Evolutionary conservation across 2,888 invertebrate species (phyloP).

Genomic region (Drosophila subquinaria): DNA sequence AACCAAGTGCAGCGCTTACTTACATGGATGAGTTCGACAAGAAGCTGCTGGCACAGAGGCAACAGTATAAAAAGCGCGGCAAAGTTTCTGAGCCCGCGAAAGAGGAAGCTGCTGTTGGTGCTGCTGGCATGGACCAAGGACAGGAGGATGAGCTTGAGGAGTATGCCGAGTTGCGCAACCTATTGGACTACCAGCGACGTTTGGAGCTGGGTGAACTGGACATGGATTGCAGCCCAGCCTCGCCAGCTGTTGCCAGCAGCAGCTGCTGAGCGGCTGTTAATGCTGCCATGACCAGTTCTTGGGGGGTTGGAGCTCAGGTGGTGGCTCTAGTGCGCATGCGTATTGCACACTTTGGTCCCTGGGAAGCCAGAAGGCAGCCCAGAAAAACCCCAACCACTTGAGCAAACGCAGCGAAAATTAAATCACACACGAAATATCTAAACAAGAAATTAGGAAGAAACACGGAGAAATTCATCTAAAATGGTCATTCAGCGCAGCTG

Average conservation of each 20-base stretch:
- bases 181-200: slow-evolving; percentile 66
- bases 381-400: slow-evolving; percentile 32
- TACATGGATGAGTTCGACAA: slow-evolving; percentile 87
- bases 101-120: not conserved
- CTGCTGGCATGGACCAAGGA: slow-evolving; percentile 31
- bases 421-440: slow-evolving; percentile 16
- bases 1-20: slow-evolving; percentile 84
- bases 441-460: not conserved
- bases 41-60: slow-evolving; percentile 65
- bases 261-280: slow-evolving; percentile 45
- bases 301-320: slow-evolving; percentile 41
- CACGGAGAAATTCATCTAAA: slow-evolving; percentile 18
- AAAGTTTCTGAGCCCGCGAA: not conserved
- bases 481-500: slow-evolving; percentile 86
- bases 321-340: slow-evolving; percentile 56
- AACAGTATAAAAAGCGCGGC: slow-evolving; percentile 19
- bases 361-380: slow-evolving; percentile 49
- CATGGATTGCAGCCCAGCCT: slow-evolving; percentile 55
- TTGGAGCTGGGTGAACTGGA: slow-evolving; percentile 72
- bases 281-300: slow-evolving; percentile 6
- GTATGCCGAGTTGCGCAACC: slow-evolving; percentile 45
- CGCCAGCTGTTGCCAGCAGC: slow-evolving; percentile 25
- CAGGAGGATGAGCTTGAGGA: slow-evolving; percentile 58
- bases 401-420: slow-evolving; percentile 35
- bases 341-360: slow-evolving; percentile 33